A percentile compares a stretch with the other conserved stretches of the same genome.
Evolutionary conservation across 2,797 vertebrate genomes (phyloP).

Genomic region (Cossypha dichroa): DNA sequence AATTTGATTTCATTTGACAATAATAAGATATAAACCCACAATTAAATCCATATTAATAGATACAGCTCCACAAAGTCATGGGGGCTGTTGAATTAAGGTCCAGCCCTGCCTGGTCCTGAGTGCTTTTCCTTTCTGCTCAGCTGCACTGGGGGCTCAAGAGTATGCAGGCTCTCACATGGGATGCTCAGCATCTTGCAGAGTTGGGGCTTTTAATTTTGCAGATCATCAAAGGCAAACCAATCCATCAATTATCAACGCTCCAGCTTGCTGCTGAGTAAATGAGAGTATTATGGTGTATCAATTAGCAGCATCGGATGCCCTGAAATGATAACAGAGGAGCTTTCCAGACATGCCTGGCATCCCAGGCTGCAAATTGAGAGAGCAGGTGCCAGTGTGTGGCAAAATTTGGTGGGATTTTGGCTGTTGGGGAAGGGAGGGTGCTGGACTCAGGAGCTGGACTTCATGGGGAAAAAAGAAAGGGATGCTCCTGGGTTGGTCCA

Average conservation of each 20-base stretch:
- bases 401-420: background rate
- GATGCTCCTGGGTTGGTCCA: background rate
- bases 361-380: background rate
- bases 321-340: constrained; percentile 15
- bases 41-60: constrained; percentile 53
- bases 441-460: rapidly evolving
- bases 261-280: constrained; percentile 51
- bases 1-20: constrained; percentile 49
- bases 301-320: constrained; percentile 46
- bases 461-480: rapidly evolving
- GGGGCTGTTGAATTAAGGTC: constrained; percentile 33
- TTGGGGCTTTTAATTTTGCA: constrained; percentile 61
- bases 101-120: background rate
- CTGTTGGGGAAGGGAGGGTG: background rate
- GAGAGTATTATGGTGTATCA: constrained; percentile 35
- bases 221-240: constrained; percentile 62
- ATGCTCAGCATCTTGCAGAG: background rate
- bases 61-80: background rate
- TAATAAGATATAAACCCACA: constrained; percentile 15
- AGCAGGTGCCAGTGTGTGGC: background rate
- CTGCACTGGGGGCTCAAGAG: background rate
- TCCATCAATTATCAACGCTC: constrained; percentile 70
- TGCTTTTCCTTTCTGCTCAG: background rate
- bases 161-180: background rate
- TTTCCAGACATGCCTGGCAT: background rate